phyloP scores from a whole-genome alignment of 2,797 vertebrate species.

The Enteromius unitaeniatus region DNA sequence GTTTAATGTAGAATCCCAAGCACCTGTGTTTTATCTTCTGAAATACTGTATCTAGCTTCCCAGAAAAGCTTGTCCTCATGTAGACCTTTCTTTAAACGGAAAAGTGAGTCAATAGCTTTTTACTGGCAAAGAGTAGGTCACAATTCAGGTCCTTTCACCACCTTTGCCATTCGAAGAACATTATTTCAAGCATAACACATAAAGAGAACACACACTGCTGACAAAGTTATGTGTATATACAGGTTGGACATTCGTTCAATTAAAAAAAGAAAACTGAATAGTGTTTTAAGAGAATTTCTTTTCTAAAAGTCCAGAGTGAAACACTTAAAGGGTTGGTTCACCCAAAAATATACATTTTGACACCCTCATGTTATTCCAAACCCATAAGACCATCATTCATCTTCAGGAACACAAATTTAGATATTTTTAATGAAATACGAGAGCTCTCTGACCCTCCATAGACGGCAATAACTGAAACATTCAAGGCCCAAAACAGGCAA shows the following conservation, averaged over 20 bases:
- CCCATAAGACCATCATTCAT: not conserved
- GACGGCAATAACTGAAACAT: not conserved
- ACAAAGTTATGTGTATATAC: not conserved
- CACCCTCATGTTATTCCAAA: not conserved
- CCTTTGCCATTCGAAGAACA: constrained; percentile 24
- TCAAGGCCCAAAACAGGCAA: not conserved
- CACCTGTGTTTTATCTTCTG: not conserved
- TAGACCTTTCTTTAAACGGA: constrained; percentile 7
- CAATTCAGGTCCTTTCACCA: not conserved
- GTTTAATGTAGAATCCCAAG: constrained; percentile 8
- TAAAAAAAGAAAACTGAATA: not conserved
- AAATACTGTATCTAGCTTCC: not conserved
- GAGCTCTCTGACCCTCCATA: not conserved
- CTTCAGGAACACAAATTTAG: not conserved
- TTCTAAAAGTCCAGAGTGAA: not conserved
- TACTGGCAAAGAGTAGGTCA: not conserved
- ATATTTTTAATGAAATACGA: not conserved
- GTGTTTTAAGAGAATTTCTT: not conserved
- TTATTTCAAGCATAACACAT: not conserved
- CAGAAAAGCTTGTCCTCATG: constrained; percentile 30
- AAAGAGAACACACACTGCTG: not conserved
- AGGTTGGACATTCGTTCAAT: not conserved
- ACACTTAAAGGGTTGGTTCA: not conserved
- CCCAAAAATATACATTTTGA: no score
- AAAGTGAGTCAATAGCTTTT: constrained; percentile 43